A percentile compares a stretch with the other conserved stretches of the same genome.
Conservation (phyloP, 2,888 invertebrate species). For the Melangyna quadrimaculata region DNA sequence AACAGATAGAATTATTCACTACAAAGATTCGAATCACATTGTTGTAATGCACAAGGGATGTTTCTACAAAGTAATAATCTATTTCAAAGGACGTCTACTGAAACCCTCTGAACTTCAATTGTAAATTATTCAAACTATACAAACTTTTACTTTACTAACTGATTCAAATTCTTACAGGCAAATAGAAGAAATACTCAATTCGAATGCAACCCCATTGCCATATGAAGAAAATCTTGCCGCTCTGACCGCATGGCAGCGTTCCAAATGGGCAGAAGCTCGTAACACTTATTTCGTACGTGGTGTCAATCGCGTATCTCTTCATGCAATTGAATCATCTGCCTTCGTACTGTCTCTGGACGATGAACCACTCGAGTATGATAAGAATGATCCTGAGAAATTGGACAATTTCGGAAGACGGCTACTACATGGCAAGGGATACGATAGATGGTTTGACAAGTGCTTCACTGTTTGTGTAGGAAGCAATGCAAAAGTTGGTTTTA, state of each 20-base stretch:
- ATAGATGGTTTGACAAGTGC: constrained; percentile 99
- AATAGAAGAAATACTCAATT: constrained; percentile 93
- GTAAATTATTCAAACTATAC: constrained; percentile 82
- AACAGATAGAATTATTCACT: constrained; percentile 94
- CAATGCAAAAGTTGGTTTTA: constrained; percentile 97
- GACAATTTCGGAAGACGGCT: constrained; percentile 92
- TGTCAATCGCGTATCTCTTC: constrained; percentile 93
- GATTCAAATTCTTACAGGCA: constrained; percentile 83
- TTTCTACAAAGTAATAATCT: constrained; percentile 96
- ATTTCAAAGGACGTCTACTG: constrained; percentile 91
- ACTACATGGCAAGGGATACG: constrained; percentile 96
- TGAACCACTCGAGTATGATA: constrained; percentile 92
- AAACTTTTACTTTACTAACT: not conserved
- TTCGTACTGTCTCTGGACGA: constrained; percentile 97
- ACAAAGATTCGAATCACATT: constrained; percentile 94
- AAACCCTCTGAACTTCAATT: constrained; percentile 94
- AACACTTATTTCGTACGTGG: constrained; percentile 91
- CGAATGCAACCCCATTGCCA: constrained; percentile 86
- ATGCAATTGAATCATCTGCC: constrained; percentile 96
- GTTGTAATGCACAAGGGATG: constrained; percentile 96
- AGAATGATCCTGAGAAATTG: constrained; percentile 87
- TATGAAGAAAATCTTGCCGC: constrained; percentile 95
- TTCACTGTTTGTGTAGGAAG: constrained; percentile 96
- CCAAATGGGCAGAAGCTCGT: constrained; percentile 94
- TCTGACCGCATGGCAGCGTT: constrained; percentile 94